Base-by-base conservation (phyloP, 2,888 invertebrate genomes). In the Reticulitermes lucifugus region DNA sequence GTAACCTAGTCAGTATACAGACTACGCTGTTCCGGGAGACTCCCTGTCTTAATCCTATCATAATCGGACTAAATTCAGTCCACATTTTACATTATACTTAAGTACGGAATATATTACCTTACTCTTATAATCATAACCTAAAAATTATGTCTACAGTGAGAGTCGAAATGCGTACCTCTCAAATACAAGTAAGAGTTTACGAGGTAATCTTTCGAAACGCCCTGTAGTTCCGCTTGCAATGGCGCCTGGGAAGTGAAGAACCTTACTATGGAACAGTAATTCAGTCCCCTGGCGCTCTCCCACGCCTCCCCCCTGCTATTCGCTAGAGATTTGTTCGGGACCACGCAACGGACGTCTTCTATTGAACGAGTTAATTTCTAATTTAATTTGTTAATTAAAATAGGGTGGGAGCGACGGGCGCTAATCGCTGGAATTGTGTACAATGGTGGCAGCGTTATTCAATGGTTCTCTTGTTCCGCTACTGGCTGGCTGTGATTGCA, bases 331-430 rank as follows among this genome's bases (percentile, higher is more conserved):
- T 73, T 41, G 73, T 73, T 73, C 73, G 43, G 51, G 77, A 51
- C 81, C 70, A 81, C 41, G 81, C 65, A 65, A n/a, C 81, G 75
- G 80, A 71, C 83, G 75, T 80, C 77, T 83, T 84, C 87, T 75
- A 87, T 87, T 87, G 87, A 87, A 91, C 91, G 89, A 91, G 91
- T 91, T 91, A 91, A 91, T 91, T 91, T 91, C 91, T 91, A 91
- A 91, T 91, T 91, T 91, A 91, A 91, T 91, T 91, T 91, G 91
- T 91, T 91, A 91, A 91, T 91, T 91, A 91, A 91, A 91, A 91
- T 91, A 90, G 89, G 90, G 89, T 77, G 83, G 75, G 60, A 59
- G 60, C 81, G 75, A 41, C 73, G 73, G 75, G 83, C 70, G 55
- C 83, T 83, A 83, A 73, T 83, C 75, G 75, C 51, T 70, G 70